A percentile compares a stretch with the other conserved stretches of the same genome.
These are phyloP conservation scores for Allenopithecus nigroviridis DNA, from an alignment of 2,797 vertebrate species.

Conservation along the genomic window DNA sequence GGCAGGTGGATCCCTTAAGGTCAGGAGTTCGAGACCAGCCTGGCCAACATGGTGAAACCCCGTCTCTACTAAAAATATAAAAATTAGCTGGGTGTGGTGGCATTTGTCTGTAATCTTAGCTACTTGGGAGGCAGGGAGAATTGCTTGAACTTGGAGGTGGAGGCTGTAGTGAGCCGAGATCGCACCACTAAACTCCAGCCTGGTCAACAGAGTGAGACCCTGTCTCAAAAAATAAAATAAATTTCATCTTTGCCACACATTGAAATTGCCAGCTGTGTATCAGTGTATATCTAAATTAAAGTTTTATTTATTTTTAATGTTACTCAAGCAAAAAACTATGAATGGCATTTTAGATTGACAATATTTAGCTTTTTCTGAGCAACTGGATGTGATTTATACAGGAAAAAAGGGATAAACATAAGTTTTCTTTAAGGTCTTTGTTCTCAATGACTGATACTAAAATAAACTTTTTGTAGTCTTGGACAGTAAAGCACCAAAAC, in stretches of 20 bases:
- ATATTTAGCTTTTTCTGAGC: conserved; percentile 36
- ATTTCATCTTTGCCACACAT: not conserved
- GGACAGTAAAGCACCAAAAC: conserved; percentile 95
- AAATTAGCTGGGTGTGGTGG: too few relatives aligned
- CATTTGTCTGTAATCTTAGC: too few relatives aligned
- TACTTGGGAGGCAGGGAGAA: too few relatives aligned
- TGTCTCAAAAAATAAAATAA: not conserved
- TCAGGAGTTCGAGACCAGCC: too few relatives aligned
- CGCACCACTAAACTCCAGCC: too few relatives aligned
- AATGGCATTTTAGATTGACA: conserved; percentile 24
- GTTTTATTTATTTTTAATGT: conserved; percentile 44
- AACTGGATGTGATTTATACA: conserved; percentile 30
- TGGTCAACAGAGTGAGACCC: too few relatives aligned
- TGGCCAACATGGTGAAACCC: too few relatives aligned
- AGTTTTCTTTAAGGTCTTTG: conserved; percentile 5
- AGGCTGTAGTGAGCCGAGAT: too few relatives aligned
- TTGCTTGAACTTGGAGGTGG: too few relatives aligned
- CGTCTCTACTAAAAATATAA: too few relatives aligned
- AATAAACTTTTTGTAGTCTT: conserved; percentile 87
- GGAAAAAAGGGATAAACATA: not conserved
- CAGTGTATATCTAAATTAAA: conserved; percentile 36
- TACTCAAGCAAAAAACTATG: conserved; percentile 14
- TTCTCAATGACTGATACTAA: conserved; percentile 46
- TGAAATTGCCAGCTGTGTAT: not conserved
- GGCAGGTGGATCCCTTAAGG: too few relatives aligned